phyloP scores from a whole-genome alignment of 2,797 vertebrate genomes.

The Emydoidea blandingii region DNA sequence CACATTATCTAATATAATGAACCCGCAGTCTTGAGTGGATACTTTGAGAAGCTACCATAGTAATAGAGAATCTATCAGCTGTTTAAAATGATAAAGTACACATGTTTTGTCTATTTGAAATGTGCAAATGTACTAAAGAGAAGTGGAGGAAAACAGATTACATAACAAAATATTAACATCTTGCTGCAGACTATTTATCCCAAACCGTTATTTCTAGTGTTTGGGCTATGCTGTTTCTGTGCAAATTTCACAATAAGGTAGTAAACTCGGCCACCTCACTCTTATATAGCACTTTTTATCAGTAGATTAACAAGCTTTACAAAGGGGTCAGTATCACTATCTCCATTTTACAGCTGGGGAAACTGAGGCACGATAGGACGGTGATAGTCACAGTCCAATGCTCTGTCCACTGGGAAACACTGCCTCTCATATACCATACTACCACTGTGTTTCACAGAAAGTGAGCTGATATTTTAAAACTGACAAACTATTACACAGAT shows the following conservation, averaged over 20 bases:
- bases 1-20: not conserved
- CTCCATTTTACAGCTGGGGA: not conserved
- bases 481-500: not conserved
- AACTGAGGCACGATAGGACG: not conserved
- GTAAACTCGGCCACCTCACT: not conserved
- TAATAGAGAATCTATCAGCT: not conserved
- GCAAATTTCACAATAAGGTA: not conserved
- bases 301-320: not conserved
- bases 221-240: not conserved
- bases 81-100: not conserved
- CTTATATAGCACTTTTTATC: not conserved
- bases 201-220: not conserved
- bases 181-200: not conserved
- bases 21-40: not conserved
- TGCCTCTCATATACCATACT: rapidly evolving
- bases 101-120: not conserved
- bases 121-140: not conserved
- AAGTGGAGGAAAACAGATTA: not conserved
- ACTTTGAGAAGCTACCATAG: not conserved
- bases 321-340: not conserved
- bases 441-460: not conserved
- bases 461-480: not conserved
- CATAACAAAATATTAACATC: rapidly evolving
- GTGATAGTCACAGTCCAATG: not conserved
- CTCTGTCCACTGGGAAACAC: not conserved